These are phyloP conservation scores for Brevimyrus niger DNA, from an alignment of 2,113 vertebrate genomes.

Conservation along the genomic window DNA sequence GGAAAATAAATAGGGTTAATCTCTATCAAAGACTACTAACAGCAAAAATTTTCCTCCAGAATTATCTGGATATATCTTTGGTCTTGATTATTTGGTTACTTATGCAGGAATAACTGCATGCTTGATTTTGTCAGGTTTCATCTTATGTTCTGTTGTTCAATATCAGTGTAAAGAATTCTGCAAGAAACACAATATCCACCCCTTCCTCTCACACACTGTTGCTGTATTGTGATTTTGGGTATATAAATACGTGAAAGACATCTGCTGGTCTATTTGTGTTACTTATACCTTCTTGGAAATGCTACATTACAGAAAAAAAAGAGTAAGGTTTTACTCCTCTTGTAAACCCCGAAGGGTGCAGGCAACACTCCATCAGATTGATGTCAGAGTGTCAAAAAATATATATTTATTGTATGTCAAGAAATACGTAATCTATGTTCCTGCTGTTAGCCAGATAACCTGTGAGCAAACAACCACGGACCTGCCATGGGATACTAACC, in stretches of 20 bases:
- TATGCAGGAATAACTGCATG: not conserved
- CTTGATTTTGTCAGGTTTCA: not conserved
- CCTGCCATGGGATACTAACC: not conserved
- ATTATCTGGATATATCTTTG: not conserved
- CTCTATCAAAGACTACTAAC: not conserved
- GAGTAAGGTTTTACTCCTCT: not conserved
- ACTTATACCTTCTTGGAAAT: not conserved
- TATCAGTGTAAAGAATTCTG: slow-evolving; percentile 3
- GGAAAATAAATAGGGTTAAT: slow-evolving; percentile 9
- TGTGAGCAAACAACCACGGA: not conserved
- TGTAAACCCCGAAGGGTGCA: not conserved
- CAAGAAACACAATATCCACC: not conserved
- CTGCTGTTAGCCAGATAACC: not conserved
- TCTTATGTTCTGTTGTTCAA: not conserved
- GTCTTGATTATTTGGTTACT: not conserved
- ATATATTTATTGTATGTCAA: not conserved
- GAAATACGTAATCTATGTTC: not conserved
- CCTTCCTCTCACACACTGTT: not conserved
- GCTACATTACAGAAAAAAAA: not conserved
- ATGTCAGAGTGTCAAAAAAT: not conserved
- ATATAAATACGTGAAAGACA: not conserved
- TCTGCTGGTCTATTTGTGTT: not conserved
- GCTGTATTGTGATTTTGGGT: not conserved
- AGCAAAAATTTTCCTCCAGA: not conserved
- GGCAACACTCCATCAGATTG: not conserved